phyloP scores from a whole-genome alignment of 2,797 vertebrate genomes.

The Okamejei kenojei region DNA sequence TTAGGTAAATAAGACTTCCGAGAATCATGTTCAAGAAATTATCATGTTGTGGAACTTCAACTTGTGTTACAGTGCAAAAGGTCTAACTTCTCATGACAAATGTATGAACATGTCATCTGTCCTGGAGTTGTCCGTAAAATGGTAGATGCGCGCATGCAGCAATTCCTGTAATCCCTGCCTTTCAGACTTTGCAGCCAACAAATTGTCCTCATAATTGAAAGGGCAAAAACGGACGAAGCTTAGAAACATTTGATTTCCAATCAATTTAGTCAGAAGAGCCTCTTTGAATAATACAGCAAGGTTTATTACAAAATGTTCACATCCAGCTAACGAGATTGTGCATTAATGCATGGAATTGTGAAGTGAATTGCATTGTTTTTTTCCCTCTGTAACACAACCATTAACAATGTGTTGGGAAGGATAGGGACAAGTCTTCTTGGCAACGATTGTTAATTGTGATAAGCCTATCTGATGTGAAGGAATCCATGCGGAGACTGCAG shows the following conservation, averaged over 20 bases:
- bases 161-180: constrained; percentile 17
- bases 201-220: constrained; percentile 32
- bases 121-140: background rate
- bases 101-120: constrained; percentile 22
- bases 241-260: constrained; percentile 23
- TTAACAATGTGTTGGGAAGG: background rate
- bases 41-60: background rate
- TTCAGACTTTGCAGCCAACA: constrained; percentile 25
- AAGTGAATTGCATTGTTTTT: background rate
- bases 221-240: background rate
- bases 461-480: background rate
- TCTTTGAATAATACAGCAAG: constrained; percentile 22
- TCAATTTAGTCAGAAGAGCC: background rate
- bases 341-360: constrained; percentile 23
- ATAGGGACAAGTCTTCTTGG: background rate
- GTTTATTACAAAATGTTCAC: constrained; percentile 29
- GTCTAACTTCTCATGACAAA: constrained; percentile 22
- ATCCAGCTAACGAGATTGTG: constrained; percentile 27
- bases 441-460: background rate
- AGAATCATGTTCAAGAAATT: background rate
- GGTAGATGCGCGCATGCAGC: background rate
- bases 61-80: background rate
- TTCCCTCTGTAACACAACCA: background rate
- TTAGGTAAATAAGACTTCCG: background rate
- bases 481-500: background rate